These are phyloP conservation scores for Quadroppia sp. DNA, from an alignment of 2,888 invertebrate genomes.

Conservation along the genomic window DNA sequence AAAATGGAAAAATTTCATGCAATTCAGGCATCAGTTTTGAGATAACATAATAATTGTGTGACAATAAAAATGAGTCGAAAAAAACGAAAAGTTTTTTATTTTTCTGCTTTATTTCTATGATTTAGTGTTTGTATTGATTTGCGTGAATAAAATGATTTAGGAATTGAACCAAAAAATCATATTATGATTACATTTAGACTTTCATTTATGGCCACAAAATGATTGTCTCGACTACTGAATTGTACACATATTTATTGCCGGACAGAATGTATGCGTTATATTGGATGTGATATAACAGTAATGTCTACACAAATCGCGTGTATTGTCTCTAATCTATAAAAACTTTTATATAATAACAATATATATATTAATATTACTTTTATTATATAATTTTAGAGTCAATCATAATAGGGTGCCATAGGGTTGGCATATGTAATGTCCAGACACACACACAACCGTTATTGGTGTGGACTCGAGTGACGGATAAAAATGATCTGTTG, in stretches of 20 bases:
- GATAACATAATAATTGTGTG: not conserved
- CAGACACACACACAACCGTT: not conserved
- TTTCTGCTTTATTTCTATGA: not conserved
- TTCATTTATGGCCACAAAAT: slow-evolving; percentile 8
- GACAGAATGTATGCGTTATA: slow-evolving; percentile 17
- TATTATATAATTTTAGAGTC: slow-evolving; percentile 20
- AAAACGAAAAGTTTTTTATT: too few species aligned
- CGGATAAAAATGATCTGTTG: slow-evolving; percentile 21
- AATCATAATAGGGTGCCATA: slow-evolving; percentile 19
- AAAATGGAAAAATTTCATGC: too few species aligned
- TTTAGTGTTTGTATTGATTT: not conserved
- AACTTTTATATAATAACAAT: not conserved
- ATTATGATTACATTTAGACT: not conserved
- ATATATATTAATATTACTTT: slow-evolving; percentile 4
- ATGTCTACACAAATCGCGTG: not conserved
- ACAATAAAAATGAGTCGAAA: not conserved
- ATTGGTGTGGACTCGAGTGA: not conserved
- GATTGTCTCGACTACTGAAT: slow-evolving; percentile 7
- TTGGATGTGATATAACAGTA: not conserved
- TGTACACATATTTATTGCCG: not conserved
- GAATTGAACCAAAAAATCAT: not conserved
- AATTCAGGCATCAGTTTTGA: too few species aligned
- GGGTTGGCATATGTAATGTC: slow-evolving; percentile 5
- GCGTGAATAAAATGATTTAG: slow-evolving; percentile 14
- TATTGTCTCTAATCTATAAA: not conserved